phyloP scores from a whole-genome alignment of 2,113 vertebrate genomes.

The Serilophus lunatus region DNA sequence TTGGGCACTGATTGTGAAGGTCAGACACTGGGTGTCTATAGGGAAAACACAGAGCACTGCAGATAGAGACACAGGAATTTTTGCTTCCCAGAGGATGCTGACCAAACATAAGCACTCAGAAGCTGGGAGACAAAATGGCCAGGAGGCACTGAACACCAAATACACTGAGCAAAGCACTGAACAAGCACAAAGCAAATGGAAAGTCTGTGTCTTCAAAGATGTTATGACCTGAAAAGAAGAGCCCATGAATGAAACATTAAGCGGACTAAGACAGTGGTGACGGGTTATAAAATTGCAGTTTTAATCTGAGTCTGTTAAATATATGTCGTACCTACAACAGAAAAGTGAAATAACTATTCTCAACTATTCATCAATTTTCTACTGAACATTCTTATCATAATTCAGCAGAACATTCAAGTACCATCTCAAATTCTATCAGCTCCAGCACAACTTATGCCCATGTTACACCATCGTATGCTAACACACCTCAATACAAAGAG shows the following conservation, averaged over 20 bases:
- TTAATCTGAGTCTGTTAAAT: neutral
- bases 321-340: neutral
- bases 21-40: neutral
- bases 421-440: neutral
- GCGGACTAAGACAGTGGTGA: neutral
- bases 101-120: neutral
- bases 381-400: neutral
- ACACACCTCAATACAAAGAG: neutral
- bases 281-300: neutral
- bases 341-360: neutral
- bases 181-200: neutral
- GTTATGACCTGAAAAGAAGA: neutral
- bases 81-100: neutral
- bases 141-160: neutral
- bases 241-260: neutral
- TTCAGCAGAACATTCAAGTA: neutral
- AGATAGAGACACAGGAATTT: neutral
- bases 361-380: neutral
- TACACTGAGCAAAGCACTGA: neutral
- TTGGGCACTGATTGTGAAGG: neutral
- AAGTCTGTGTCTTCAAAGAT: neutral
- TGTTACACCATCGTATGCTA: rapidly evolving
- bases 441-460: neutral
- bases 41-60: neutral
- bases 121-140: neutral